Conservation (phyloP, 1,140 invertebrate genomes). For the Vanessa atalanta region DNA sequence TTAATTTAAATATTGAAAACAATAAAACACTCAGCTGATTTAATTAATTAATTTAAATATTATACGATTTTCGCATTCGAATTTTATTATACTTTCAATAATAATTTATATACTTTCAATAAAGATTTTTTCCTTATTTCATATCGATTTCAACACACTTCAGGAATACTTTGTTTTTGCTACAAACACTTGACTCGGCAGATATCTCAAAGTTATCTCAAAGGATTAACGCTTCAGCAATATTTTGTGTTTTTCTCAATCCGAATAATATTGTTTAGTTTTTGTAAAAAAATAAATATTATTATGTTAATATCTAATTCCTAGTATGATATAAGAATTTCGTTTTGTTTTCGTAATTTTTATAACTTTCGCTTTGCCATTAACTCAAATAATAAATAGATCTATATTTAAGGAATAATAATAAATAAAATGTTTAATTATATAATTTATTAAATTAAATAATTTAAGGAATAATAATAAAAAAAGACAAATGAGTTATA, state of each 20-base stretch:
- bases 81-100: too few relatives aligned
- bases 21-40: background rate
- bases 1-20: background rate
- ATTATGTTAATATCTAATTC: too few relatives aligned
- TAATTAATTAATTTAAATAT: background rate
- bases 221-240: background rate
- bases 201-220: background rate
- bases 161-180: background rate
- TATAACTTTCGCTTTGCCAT: slow-evolving; percentile 15
- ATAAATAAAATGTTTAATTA: too few relatives aligned
- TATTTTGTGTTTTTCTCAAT: background rate
- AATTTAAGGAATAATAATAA: background rate
- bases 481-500: too few relatives aligned
- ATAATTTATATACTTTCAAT: too few relatives aligned
- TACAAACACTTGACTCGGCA: background rate
- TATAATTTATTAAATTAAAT: too few relatives aligned
- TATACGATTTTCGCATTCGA: too few relatives aligned
- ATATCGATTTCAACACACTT: background rate
- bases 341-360: too few relatives aligned
- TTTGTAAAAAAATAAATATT: too few relatives aligned
- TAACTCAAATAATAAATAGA: background rate
- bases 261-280: background rate
- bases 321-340: background rate
- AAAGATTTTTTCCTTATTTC: background rate
- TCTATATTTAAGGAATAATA: background rate